Evolutionary conservation across 2,888 invertebrate genomes (phyloP), one percentile per base, ranked within the genome.

Genomic region (Drepanosiphum platanoidis): DNA sequence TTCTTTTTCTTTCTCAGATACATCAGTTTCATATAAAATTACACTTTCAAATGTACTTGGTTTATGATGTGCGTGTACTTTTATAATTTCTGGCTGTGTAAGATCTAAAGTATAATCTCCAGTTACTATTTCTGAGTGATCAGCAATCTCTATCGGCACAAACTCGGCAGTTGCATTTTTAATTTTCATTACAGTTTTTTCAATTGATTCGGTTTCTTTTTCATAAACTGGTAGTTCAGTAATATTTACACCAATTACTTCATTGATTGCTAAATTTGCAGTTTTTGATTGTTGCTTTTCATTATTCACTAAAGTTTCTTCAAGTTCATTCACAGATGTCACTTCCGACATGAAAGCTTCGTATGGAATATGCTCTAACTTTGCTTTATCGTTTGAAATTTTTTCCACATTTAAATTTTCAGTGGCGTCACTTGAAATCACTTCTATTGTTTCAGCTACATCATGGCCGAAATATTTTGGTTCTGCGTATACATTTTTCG

Each of bases 161-260:
- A 58, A 75, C n/a, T 84, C 84, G n/a, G 75, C 13, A 1, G 8
- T 58, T 1, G 84, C 84, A n/a, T 27, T 84, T 52, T 75, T 75
- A n/a, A 68, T 34, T 30, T 58, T 66, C 8, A 13, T 22, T 1
- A 8, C 3, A 83, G 88, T 88, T 88, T 90, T 89, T 68, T 89
- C 88, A 87, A 89, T 88, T 42, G 88, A 90, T 36, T 92, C 89
- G 86, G 88, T 89, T 91, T 92, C 93, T 89, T 90, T 91, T 77
- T 92, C 90, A 83, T 90, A 90, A 4, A 89, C 87, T 86, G 89
- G 89, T 0, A 90, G 90, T 87, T 90, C 89, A 13, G 91, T 93
- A 27, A 94, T 90, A 88, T 91, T 92, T 72, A 94, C 87, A 87
- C 93, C 89, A 90, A 93, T 91, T 88, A 90, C 92, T 91, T 91